Base-by-base conservation (phyloP, 2,113 vertebrate species). In the Camarhynchus parvulus region DNA sequence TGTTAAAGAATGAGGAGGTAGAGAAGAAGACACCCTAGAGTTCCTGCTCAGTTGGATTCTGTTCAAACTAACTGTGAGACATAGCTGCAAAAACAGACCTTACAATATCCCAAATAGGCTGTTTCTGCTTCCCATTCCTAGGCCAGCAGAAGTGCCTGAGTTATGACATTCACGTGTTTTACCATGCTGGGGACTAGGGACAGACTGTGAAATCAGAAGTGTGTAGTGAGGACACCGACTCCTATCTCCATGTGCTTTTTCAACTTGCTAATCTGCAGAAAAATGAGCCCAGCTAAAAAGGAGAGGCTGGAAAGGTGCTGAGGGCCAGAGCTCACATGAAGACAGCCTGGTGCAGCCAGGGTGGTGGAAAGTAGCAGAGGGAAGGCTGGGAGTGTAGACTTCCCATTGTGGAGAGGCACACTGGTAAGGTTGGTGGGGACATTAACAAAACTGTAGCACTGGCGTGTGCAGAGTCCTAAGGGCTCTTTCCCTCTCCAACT, bases 401-500 rank as follows among this genome's bases (percentile, higher is more conserved):
- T 66, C 47, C 28, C 69, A 6, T 2, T 39, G 39, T 8, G 75
- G 69, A n/a, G 3, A 22, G 25, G 18, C 18, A 37, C 0, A 0
- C 37, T 59, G 21, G 9, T 73, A 52, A 55, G 11, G 16, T 25
- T 6, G 1, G 24, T 3, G 2, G 0, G 0, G 4, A 35, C 10
- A 2, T 12, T 25, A 44, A 50, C 30, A 50, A 15, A 87, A 59
- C 25, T 2, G 7, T 35, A 68, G 66, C 39, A 33, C 19, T 22
- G 8, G 7, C 35, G 15, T 10, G 24, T 63, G 22, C 31, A 9
- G 89, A 69, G 22, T 30, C 41, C 46, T 28, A 27, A 25, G 13
- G 3, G 47, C 27, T n/a, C 25, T 42, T 33, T 50, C 58, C 22
- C n/a, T 55, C 50, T 62, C 23, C n/a, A 53, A 49, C 25, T 66